Evolutionary conservation across 2,888 invertebrate species (phyloP), one percentile per base, ranked within the genome.

Genomic region (Tetranychus piercei): DNA sequence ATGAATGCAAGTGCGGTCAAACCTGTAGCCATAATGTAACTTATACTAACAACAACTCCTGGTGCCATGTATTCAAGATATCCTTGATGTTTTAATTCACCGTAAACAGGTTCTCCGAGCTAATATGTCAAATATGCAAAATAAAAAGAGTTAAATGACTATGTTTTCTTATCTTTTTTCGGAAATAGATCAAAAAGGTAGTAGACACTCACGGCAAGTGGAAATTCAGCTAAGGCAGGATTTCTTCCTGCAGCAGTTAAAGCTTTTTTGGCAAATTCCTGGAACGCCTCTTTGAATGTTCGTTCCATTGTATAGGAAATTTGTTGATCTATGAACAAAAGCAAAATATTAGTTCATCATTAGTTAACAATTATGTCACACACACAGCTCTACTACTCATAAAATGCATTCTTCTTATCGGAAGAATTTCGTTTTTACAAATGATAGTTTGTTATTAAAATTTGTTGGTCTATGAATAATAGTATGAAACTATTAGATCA

Each of bases 41-140:
- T 94, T 83, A 94, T 94, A 71, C 94, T 94, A n/a, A 94, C 84
- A 80, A 94, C 94, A 77, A 95, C 92, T 78, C 94, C 94, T 70
- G 94, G 94, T 18, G 94, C 94, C 77, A 95, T 94, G 83, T 94
- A 95, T 83, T 94, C 93, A 0, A 94, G 94, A 81, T 95, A 95
- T 15, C 77, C 77, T n/a, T 91, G 92, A 4, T 94, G 92, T 73
- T 75, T 65, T 20, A 73, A 43, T 6, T 77, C 73, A 22, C 79
- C 79, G 73, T 79, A 79, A n/a, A 79, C 78, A 6, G 79, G 78
- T n/a, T 75, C 75, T 44, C 74, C 78, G 0, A 79, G 44, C 78
- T 78, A 44, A 55, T 45, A 43, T 34, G 34, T 3, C 34, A 34
- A 34, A 34, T 4, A 34, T 34, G 3, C 4, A 34, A 34, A 34